These are phyloP conservation scores for Erebia aethiops DNA, from an alignment of 2,888 invertebrate genomes.

Conservation along the genomic window DNA sequence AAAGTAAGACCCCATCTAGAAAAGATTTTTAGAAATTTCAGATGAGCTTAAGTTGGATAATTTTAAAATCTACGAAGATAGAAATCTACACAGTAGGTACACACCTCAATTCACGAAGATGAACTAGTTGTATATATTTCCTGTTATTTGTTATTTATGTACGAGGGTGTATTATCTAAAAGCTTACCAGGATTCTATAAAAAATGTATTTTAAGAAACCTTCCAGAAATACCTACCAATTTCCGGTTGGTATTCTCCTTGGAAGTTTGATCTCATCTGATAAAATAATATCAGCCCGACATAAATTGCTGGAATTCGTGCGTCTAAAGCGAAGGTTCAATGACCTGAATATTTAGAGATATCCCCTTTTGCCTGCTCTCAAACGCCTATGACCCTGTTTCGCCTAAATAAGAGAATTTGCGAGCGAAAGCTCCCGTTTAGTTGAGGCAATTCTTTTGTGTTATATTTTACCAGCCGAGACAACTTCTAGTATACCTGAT, in stretches of 20 bases:
- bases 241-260: conserved; percentile 1
- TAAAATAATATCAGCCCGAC: conserved; percentile 44
- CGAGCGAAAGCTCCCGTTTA: conserved; percentile 42
- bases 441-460: conserved; percentile 9
- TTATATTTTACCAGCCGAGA: neutral
- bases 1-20: too few species aligned
- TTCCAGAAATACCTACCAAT: neutral
- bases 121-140: too few species aligned
- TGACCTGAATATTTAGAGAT: conserved; percentile 54
- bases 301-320: conserved; percentile 50
- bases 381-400: conserved; percentile 63
- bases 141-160: too few species aligned
- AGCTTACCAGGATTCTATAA: neutral
- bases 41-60: too few species aligned
- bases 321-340: conserved; percentile 51
- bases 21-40: too few species aligned
- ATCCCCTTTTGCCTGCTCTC: conserved; percentile 54
- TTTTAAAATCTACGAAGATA: neutral
- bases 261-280: conserved; percentile 37
- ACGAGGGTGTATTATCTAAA: neutral
- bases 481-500: neutral
- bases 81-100: neutral
- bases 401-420: conserved; percentile 57
- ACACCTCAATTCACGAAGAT: neutral
- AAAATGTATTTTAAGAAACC: neutral